Conservation (phyloP, 2,113 vertebrate species). For the Calidris pugnax region DNA sequence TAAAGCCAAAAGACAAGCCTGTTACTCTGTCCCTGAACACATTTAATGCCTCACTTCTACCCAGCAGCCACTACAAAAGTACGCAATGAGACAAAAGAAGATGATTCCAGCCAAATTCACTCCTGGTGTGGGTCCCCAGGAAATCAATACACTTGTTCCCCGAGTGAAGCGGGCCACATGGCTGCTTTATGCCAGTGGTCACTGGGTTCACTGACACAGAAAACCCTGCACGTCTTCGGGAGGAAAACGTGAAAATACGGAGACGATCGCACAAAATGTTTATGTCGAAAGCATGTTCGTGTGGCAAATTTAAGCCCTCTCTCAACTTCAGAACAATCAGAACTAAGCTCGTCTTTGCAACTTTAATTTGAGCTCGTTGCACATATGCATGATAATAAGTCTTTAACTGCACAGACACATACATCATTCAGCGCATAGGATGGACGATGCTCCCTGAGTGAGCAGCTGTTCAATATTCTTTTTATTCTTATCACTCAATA, state of each 20-base stretch:
- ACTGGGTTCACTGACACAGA: neutral
- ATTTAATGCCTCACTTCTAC: neutral
- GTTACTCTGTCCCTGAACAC: neutral
- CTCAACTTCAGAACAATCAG: constrained; percentile 1
- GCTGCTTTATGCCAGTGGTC: neutral
- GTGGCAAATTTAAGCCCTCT: neutral
- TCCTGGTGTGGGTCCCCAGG: neutral
- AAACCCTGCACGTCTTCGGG: neutral
- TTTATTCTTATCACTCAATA: constrained; percentile 70
- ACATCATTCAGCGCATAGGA: constrained; percentile 59
- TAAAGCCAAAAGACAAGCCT: constrained; percentile 38
- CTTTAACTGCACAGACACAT: constrained; percentile 51
- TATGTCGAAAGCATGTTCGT: neutral
- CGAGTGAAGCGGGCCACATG: neutral
- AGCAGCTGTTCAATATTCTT: constrained; percentile 68
- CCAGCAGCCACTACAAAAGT: neutral
- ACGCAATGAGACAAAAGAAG: neutral
- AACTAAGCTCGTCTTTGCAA: constrained; percentile 34
- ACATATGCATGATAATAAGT: constrained; percentile 60
- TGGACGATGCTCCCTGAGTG: constrained; percentile 36
- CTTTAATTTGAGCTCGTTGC: constrained; percentile 32
- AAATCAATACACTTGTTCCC: constrained; percentile 18
- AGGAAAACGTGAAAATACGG: neutral
- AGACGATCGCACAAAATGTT: neutral
- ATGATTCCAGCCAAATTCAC: neutral